These are phyloP conservation scores for Rugalucina vietnamica DNA, from an alignment of 2,888 invertebrate species.

Conservation along the genomic window DNA sequence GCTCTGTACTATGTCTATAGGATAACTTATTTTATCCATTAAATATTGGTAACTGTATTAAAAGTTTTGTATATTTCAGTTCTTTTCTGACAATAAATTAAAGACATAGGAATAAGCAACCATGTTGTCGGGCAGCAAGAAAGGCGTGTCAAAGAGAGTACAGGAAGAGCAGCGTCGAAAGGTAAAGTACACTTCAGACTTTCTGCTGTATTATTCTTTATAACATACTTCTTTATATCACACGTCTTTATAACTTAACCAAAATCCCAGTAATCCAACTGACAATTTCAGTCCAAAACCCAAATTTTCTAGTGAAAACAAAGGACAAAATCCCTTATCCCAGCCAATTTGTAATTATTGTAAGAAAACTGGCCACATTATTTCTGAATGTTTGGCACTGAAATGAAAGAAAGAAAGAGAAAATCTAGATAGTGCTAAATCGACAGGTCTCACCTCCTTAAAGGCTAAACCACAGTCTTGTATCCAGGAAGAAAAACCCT, in stretches of 20 bases:
- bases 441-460: too few relatives aligned
- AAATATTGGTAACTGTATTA: too few relatives aligned
- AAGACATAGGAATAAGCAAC: conserved; percentile 81
- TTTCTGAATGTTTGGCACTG: too few relatives aligned
- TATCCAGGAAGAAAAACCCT: too few relatives aligned
- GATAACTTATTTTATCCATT: too few relatives aligned
- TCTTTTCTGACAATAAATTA: conserved; percentile 79
- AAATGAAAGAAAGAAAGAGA: too few relatives aligned
- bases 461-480: too few relatives aligned
- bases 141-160: conserved; percentile 79
- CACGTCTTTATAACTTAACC: neutral
- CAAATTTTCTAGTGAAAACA: neutral
- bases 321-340: neutral
- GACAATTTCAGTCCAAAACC: neutral
- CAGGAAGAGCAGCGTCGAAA: conserved; percentile 80
- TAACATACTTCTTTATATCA: neutral
- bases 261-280: neutral
- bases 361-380: neutral
- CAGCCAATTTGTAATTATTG: neutral
- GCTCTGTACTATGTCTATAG: too few relatives aligned
- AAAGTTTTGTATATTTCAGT: too few relatives aligned
- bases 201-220: neutral
- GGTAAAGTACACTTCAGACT: conserved; percentile 59
- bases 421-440: too few relatives aligned
- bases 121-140: conserved; percentile 77